Evolutionary conservation across 2,797 vertebrate species (phyloP), one percentile per base, ranked within the genome.

Genomic region (Chiloscyllium punctatum): DNA sequence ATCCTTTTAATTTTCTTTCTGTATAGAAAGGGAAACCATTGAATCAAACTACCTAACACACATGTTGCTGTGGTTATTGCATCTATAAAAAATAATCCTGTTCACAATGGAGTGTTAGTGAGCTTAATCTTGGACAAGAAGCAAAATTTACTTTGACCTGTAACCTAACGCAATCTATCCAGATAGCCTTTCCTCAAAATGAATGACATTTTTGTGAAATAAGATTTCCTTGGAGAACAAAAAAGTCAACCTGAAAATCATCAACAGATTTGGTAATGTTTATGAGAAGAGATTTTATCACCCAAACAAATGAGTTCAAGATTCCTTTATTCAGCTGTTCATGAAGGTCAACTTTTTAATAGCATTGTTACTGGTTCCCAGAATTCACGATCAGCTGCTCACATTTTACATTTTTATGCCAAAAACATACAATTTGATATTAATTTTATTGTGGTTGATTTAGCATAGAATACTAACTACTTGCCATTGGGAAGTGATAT

Each of bases 241-340:
- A n/a, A 62, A 30, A 33, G 33, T n/a, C 57, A 57, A 88, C 27
- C 51, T 57, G 25, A 91, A 91, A 91, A 62, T 33, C 88, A 21
- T 94, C 68, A 51, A 71, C 62, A 69, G 18, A 69, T 69, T 66
- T 92, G 68, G 23, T n/a, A 92, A 92, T 69, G 66, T 68, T 92
- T 92, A 92, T 23, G 33, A 62, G 57, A n/a, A 92, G 37, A 62
- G n/a, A 92, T n/a, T 68, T 92, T 94, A 94, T 25, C 91, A 94
- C 27, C 62, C n/a, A 66, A 68, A 33, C 90, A 37, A 94, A 94
- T 48, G n/a, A 94, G n/a, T 42, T 94, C 91, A 69, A 69, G 66
- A 69, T 42, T 69, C 91, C 21, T 69, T 33, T 94, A 69, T 48
- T 94, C n/a, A 69, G 66, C 66, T 42, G 62, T 62, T 91, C 88